Percentiles rank a stretch among this genome's conserved stretches.
Evolutionary conservation across 1,140 invertebrate species (phyloP).

Genomic region (Aricia agestis): DNA sequence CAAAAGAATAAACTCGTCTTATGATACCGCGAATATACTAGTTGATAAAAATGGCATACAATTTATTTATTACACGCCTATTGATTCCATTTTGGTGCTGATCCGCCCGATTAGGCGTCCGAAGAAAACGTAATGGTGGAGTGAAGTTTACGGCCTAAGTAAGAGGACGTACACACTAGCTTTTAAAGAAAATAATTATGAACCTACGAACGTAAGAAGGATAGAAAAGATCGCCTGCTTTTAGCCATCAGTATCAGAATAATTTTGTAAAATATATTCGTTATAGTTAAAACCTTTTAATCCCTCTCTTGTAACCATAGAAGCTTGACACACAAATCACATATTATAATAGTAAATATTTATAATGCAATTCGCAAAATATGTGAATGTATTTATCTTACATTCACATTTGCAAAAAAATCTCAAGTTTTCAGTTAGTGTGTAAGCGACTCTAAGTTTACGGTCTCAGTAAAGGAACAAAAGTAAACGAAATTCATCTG

Average conservation of each 20-base stretch:
- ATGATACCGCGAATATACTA: constrained; percentile 13
- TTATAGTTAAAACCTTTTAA: too few relatives aligned
- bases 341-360: too few relatives aligned
- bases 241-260: too few relatives aligned
- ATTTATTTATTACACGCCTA: constrained; percentile 13
- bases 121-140: constrained; percentile 4
- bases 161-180: neutral
- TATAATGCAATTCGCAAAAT: too few relatives aligned
- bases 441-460: neutral
- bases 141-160: neutral
- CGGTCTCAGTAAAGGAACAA: neutral
- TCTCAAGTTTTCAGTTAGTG: neutral
- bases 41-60: constrained; percentile 8
- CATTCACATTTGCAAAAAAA: neutral
- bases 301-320: too few relatives aligned
- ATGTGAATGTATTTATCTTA: too few relatives aligned
- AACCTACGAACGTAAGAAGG: neutral
- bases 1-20: constrained; percentile 19
- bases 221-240: neutral
- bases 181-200: neutral
- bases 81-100: constrained; percentile 10
- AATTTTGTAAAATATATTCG: too few relatives aligned
- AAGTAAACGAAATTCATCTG: neutral
- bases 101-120: constrained; percentile 4
- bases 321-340: too few relatives aligned